Evolutionary conservation across 2,113 vertebrate genomes (phyloP), one percentile per base, ranked within the genome.

Genomic region (Rhinopomastus cyanomelas): DNA sequence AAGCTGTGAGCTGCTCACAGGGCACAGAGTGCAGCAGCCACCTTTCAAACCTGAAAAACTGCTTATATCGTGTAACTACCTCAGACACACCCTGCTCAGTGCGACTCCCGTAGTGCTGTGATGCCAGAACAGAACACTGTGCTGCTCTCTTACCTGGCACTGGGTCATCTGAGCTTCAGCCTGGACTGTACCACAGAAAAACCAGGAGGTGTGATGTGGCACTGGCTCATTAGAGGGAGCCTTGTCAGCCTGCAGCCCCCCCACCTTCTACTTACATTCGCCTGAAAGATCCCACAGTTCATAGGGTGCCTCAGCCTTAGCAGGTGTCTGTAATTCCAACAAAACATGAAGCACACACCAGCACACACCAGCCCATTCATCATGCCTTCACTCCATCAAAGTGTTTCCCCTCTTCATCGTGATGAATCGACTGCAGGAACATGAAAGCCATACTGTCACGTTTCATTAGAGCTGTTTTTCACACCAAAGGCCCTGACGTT

Each of bases 121-220:
- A 16, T 16, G 21, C n/a, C 30, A 51, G 34, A 52, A 39, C 8
- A 4, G 23, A 27, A 15, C 19, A 15, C 26, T 12, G 16, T 10
- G 65, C 69, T 34, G 1, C 53, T 57, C 53, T 25, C 64, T 42
- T 26, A 12, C 16, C 52, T 17, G 34, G 11, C 23, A 52, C 44
- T 51, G 22, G n/a, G 14, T 42, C 37, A 30, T 51, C 44, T 1
- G 2, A 18, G 39, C 36, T 57, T 20, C 46, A 61, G 49, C 32
- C 46, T n/a, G 48, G 30, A 2, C 83, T 16, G 8, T 4, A 13
- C 23, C 29, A n/a, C 25, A 3, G 3, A 16, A 61, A 21, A 21
- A 1, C 7, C 23, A 4, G 0, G 4, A 57, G 26, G n/a, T 36
- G 9, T 16, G 32, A 8, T 2, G 1, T 2, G 23, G 49, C 27